Conservation (phyloP, 2,113 vertebrate genomes). For the Charadrius vociferus region DNA sequence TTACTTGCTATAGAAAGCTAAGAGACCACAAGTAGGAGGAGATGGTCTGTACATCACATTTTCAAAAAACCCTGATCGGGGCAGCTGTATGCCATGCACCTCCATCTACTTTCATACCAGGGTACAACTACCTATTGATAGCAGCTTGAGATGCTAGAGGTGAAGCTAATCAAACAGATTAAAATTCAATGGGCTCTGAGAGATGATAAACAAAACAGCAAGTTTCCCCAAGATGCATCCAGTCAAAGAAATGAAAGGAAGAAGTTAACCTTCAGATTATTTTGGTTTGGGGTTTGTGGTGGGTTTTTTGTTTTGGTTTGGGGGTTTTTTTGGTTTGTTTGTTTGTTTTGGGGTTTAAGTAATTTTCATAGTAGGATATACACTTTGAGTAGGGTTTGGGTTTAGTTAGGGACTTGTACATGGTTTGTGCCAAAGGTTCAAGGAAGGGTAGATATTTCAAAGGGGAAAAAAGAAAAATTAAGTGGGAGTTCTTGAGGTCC, state of each 20-base stretch:
- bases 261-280: rapidly evolving
- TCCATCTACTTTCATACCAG: neutral
- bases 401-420: neutral
- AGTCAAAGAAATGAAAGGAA: neutral
- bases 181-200: neutral
- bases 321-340: no score
- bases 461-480: neutral
- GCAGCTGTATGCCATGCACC: rapidly evolving
- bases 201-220: neutral
- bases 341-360: no score
- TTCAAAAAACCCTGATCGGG: neutral
- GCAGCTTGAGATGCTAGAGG: neutral
- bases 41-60: no score
- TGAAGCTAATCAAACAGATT: neutral
- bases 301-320: no score
- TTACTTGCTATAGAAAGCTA: neutral
- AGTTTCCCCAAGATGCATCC: neutral
- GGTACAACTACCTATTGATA: neutral
- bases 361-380: neutral
- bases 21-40: neutral
- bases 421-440: neutral
- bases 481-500: rapidly evolving
- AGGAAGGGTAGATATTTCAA: neutral
- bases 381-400: neutral
- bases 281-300: neutral